Conservation (phyloP, 2,113 vertebrate genomes). For the Megaceryle torquata region DNA sequence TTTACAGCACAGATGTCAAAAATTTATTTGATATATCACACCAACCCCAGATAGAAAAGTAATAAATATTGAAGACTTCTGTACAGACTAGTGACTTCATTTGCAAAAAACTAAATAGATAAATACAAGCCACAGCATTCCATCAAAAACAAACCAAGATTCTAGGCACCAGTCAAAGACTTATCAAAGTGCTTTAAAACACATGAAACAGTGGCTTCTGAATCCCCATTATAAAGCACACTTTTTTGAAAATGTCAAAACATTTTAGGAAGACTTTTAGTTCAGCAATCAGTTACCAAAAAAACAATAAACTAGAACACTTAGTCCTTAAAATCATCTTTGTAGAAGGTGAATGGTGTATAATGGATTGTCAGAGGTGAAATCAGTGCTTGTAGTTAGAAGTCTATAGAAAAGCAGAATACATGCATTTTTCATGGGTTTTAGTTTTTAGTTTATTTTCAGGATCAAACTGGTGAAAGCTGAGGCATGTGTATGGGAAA, state of each 20-base stretch:
- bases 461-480: not conserved
- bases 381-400: not conserved
- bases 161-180: not conserved
- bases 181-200: not conserved
- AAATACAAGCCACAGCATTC: not conserved
- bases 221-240: not conserved
- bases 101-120: not conserved
- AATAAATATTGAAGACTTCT: not conserved
- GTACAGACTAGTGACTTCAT: not conserved
- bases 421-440: not conserved
- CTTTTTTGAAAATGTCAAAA: not conserved
- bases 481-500: not conserved
- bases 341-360: not conserved
- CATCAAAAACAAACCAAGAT: fast-evolving
- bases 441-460: not conserved
- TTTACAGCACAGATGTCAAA: not conserved
- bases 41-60: not conserved
- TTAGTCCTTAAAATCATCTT: not conserved
- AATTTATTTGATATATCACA: not conserved
- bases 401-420: not conserved
- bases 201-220: not conserved
- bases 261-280: not conserved
- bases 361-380: not conserved
- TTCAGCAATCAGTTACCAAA: not conserved
- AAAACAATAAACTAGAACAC: not conserved